Evolutionary conservation across 2,888 invertebrate genomes (phyloP).

Genomic region (Charanyca ferruginea): DNA sequence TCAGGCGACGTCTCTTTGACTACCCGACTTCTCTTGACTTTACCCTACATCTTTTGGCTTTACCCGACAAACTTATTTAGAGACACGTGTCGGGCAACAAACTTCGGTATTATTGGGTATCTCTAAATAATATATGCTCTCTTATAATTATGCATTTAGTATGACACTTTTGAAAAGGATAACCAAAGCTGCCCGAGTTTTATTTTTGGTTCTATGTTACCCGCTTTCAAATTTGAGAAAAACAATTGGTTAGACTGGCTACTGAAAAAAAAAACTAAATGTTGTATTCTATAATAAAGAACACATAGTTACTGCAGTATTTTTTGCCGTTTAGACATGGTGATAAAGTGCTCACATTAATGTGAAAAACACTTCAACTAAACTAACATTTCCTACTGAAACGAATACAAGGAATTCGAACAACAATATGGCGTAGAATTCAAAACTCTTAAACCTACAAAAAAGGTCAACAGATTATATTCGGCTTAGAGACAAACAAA

Average conservation of each 20-base stretch:
- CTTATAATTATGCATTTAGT: no score
- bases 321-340: conserved; percentile 5
- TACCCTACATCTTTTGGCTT: no score
- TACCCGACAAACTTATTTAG: no score
- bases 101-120: no score
- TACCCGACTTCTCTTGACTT: no score
- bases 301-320: not conserved
- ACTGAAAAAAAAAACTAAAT: not conserved
- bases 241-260: not conserved
- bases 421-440: not conserved
- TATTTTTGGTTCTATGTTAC: no score
- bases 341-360: conserved; percentile 32
- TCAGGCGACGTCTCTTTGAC: no score
- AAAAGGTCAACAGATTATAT: not conserved
- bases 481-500: not conserved
- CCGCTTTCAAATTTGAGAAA: not conserved
- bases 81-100: no score
- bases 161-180: no score
- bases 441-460: not conserved
- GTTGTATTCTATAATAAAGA: not conserved
- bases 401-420: not conserved
- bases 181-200: no score
- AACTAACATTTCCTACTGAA: conserved; percentile 1
- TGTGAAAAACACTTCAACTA: conserved; percentile 16
- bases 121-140: no score